Base-by-base conservation (phyloP, 2,113 vertebrate species). In the Columbina picui region DNA sequence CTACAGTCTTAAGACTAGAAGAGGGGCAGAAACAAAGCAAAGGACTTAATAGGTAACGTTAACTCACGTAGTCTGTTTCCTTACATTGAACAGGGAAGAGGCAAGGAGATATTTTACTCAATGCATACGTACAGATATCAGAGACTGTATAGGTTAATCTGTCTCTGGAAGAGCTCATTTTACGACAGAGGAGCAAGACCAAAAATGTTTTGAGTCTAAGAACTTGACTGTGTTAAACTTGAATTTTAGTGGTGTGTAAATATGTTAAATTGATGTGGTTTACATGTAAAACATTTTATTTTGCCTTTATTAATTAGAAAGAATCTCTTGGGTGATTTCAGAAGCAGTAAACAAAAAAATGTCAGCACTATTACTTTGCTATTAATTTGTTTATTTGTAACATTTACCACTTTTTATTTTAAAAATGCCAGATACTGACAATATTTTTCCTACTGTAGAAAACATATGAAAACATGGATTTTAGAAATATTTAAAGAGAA, bases 1-100 rank as follows among this genome's bases (percentile, higher is more conserved):
- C 87, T 80, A 71, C 95, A 96, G 97, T 95, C 77, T 86, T 84
- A 92, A 98, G 95, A 96, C 73, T 53, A 93, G 74, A 85, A 95
- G 61, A 9, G 0, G 47, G 47, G 84, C 89, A 74, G 83, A 94
- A 96, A 80, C 74, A 95, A 95, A 89, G 87, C 10, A 16, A 80
- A 93, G 55, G 69, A 84, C 67, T 95, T 87, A 86, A 83, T 93
- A 87, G 69, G 87, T 96, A 94, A 95, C 2, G 7, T 64, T 95
- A 59, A 41, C 94, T 97, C 89, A 87, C 88, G 43, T 75, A 89
- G 96, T 93, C 94, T 65, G 8, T 56, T 97, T 91, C 95, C 91
- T 84, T 90, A 93, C 94, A 74, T 38, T 88, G 84, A 55, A 47
- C 81, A 70, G 74, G 68, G 89, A 95, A 95, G 96, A 93, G 49